Conservation (phyloP, 2,888 invertebrate genomes). For the Bembecia ichneumoniformis region DNA sequence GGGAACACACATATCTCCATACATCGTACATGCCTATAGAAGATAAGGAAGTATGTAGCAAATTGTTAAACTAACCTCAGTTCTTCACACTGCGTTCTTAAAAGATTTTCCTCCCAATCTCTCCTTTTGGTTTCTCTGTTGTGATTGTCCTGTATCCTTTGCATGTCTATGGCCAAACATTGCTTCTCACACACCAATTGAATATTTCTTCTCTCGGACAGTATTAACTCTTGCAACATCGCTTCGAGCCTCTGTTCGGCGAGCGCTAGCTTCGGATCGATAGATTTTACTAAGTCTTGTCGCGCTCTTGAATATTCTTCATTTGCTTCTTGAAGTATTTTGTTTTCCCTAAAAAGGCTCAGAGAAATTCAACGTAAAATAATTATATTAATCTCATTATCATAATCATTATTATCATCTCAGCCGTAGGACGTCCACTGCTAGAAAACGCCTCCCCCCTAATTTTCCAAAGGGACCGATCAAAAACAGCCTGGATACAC, state of each 20-base stretch:
- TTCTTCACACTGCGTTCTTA: slow-evolving; percentile 52
- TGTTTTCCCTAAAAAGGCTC: slow-evolving; percentile 50
- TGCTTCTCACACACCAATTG: slow-evolving; percentile 73
- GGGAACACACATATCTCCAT: no score
- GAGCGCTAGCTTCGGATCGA: slow-evolving; percentile 54
- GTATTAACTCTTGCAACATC: slow-evolving; percentile 74
- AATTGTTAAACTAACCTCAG: slow-evolving; percentile 34
- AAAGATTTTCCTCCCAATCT: slow-evolving; percentile 70
- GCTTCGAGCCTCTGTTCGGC: slow-evolving; percentile 72
- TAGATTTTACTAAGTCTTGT: slow-evolving; percentile 27
- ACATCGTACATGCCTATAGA: no score
- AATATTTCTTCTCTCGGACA: slow-evolving; percentile 71
- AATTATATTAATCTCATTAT: no score
- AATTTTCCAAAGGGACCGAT: no score
- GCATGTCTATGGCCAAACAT: slow-evolving; percentile 70
- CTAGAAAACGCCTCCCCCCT: no score
- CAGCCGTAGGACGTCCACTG: no score
- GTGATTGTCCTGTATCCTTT: slow-evolving; percentile 67
- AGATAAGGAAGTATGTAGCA: neutral
- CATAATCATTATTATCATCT: no score
- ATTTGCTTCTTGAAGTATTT: slow-evolving; percentile 65
- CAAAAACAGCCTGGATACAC: no score
- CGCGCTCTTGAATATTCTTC: slow-evolving; percentile 51
- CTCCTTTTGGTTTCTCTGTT: slow-evolving; percentile 69
- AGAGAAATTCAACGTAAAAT: no score